A percentile compares a stretch with the other conserved stretches of the same genome.
Conservation (phyloP, 2,113 vertebrate genomes). For the Silurus asotus region DNA sequence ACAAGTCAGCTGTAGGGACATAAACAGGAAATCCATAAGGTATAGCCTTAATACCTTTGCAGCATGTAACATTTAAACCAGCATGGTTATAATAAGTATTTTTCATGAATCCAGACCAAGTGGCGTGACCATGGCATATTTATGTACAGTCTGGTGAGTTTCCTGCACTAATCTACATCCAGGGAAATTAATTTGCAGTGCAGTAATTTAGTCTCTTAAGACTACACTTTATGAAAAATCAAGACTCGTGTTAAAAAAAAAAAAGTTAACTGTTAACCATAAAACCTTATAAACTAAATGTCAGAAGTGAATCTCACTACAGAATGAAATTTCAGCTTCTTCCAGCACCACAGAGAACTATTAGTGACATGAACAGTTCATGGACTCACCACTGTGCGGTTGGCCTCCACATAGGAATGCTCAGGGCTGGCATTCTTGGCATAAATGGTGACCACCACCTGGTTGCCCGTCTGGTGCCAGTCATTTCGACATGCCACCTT, state of each 20-base stretch:
- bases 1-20: conserved; percentile 79
- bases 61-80: background rate
- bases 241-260: background rate
- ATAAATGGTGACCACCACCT: conserved; percentile 86
- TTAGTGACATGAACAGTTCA: background rate
- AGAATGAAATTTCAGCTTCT: background rate
- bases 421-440: conserved; percentile 83
- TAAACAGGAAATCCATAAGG: conserved; percentile 5
- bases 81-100: background rate
- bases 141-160: background rate
- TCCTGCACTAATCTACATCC: background rate
- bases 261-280: background rate
- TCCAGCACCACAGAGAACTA: background rate
- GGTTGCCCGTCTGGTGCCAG: conserved; percentile 90
- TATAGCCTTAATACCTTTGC: background rate
- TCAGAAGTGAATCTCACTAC: background rate
- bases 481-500: conserved; percentile 86
- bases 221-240: background rate
- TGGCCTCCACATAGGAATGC: conserved; percentile 80
- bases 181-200: background rate
- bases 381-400: conserved; percentile 81
- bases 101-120: background rate
- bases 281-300: background rate
- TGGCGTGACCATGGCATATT: background rate
- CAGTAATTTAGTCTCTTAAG: background rate